These are phyloP conservation scores for Nebria salina DNA, from an alignment of 2,888 invertebrate species.

Conservation along the genomic window DNA sequence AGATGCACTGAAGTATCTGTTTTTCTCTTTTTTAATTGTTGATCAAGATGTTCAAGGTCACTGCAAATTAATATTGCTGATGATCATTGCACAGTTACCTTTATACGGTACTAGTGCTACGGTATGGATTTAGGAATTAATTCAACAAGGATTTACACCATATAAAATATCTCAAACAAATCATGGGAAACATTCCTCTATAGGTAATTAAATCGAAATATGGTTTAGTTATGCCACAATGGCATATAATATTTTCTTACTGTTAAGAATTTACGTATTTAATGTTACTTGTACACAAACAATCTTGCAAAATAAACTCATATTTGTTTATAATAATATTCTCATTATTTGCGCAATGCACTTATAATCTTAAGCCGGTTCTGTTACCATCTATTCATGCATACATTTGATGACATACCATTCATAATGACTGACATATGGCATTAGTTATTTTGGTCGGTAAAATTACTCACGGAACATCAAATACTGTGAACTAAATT, in stretches of 20 bases:
- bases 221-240: too few species aligned
- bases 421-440: not conserved
- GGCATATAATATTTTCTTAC: too few species aligned
- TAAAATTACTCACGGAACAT: not conserved
- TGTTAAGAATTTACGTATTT: too few species aligned
- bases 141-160: too few species aligned
- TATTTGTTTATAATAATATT: too few species aligned
- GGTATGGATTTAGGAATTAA: not conserved
- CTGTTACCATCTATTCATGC: not conserved
- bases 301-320: too few species aligned
- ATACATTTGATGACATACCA: not conserved
- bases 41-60: not conserved
- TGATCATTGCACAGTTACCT: not conserved
- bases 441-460: not conserved
- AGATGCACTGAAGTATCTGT: not conserved
- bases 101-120: not conserved
- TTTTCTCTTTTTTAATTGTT: not conserved
- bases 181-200: too few species aligned
- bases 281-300: too few species aligned
- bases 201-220: too few species aligned
- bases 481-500: not conserved
- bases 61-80: not conserved
- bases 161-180: too few species aligned
- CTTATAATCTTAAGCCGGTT: not conserved
- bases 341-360: not conserved